A percentile compares a stretch with the other conserved stretches of the same genome.
These are phyloP conservation scores for Bugulina stolonifera DNA, from an alignment of 2,888 invertebrate genomes.

Conservation along the genomic window DNA sequence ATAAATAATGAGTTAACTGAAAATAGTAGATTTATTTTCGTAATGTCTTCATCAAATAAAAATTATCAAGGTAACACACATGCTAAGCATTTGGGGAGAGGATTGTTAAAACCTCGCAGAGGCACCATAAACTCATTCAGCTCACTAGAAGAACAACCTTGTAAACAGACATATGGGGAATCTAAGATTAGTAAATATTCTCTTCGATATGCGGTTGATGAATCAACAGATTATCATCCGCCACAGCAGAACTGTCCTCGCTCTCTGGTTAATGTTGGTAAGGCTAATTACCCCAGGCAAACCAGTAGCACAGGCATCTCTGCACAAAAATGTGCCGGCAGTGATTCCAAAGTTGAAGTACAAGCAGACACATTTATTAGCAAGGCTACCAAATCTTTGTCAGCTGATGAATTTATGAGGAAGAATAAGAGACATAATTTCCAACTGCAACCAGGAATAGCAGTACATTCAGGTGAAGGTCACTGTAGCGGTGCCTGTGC, in stretches of 20 bases:
- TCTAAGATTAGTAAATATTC: neutral
- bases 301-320: too few species aligned
- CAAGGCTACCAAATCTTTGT: neutral
- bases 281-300: too few species aligned
- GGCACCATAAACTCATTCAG: neutral
- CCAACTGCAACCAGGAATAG: neutral
- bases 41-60: too few species aligned
- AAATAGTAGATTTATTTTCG: too few species aligned
- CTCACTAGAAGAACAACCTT: neutral
- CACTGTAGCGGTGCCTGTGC: neutral
- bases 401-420: conserved; percentile 1
- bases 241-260: too few species aligned
- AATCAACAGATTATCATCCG: too few species aligned
- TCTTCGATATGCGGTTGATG: neutral
- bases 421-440: neutral
- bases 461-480: neutral
- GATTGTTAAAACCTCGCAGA: neutral
- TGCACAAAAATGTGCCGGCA: too few species aligned
- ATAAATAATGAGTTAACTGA: too few species aligned
- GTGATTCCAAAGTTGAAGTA: too few species aligned
- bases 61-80: too few species aligned
- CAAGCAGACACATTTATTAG: too few species aligned
- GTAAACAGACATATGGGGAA: neutral
- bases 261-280: too few species aligned
- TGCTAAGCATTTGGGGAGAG: neutral